A percentile compares a stretch with the other conserved stretches of the same genome.
phyloP scores from a whole-genome alignment of 2,113 vertebrate species.

The Ochotona curzoniae region DNA sequence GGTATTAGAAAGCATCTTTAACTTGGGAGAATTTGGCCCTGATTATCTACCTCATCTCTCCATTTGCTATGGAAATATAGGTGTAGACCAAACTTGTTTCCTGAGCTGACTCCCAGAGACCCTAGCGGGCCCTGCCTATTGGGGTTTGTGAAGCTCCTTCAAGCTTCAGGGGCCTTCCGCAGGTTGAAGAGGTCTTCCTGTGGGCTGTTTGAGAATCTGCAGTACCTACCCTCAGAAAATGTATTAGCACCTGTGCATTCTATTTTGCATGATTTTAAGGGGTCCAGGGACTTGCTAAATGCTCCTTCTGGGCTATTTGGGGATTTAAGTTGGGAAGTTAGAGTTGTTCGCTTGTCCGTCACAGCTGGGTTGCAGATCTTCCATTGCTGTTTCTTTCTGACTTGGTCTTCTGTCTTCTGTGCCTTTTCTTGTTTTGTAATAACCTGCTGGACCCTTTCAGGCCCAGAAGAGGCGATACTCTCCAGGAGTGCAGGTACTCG shows the following conservation, averaged over 20 bases:
- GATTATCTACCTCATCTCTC: not conserved
- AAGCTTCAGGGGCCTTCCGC: not conserved
- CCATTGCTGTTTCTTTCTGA: slow-evolving; percentile 72
- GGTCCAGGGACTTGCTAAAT: not conserved
- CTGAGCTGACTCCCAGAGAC: not conserved
- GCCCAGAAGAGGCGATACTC: slow-evolving; percentile 98
- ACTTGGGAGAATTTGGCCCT: slow-evolving; percentile 8
- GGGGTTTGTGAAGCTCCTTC: slow-evolving; percentile 12
- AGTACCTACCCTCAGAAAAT: not conserved
- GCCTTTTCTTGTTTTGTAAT: slow-evolving; percentile 84
- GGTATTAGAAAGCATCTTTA: not conserved
- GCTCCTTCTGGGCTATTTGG: not conserved
- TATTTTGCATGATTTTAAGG: not conserved
- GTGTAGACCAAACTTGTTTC: not conserved
- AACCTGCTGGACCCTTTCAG: slow-evolving; percentile 88
- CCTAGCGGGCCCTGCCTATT: not conserved
- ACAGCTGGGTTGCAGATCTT: not conserved
- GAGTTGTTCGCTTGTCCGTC: not conserved
- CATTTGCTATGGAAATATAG: not conserved
- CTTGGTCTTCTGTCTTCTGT: slow-evolving; percentile 83
- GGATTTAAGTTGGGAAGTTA: not conserved
- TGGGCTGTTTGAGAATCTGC: not conserved
- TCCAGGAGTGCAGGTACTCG: slow-evolving; percentile 94
- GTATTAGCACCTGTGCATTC: not conserved
- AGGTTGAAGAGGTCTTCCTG: not conserved